Evolutionary conservation across 2,113 vertebrate genomes (phyloP).

Genomic region (Rissa tridactyla): DNA sequence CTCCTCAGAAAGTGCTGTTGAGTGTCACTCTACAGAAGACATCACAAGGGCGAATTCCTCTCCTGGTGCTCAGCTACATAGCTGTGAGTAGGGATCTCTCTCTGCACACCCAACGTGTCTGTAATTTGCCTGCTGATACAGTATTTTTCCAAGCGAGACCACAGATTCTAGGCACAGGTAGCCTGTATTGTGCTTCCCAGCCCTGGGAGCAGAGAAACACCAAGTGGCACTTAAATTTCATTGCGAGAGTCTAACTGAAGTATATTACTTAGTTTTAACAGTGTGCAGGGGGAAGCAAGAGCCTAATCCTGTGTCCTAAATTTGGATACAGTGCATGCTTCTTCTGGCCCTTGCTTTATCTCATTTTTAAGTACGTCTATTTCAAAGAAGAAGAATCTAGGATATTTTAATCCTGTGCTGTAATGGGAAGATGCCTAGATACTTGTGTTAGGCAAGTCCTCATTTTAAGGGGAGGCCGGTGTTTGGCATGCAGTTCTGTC

Average conservation of each 20-base stretch:
- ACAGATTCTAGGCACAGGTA: neutral
- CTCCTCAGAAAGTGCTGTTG: neutral
- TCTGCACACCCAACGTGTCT: neutral
- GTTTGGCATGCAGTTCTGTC: neutral
- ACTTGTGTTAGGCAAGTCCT: neutral
- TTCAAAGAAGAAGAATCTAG: neutral
- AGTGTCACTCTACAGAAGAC: neutral
- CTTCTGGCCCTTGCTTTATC: neutral
- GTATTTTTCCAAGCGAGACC: neutral
- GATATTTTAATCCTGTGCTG: neutral
- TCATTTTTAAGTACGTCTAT: neutral
- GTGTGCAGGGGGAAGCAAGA: neutral
- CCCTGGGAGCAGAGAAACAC: neutral
- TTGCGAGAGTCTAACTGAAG: neutral
- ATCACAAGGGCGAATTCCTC: neutral
- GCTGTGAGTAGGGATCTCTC: neutral
- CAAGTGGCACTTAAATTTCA: neutral
- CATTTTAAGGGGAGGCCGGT: neutral
- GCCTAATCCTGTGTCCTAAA: neutral
- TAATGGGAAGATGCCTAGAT: neutral
- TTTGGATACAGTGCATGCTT: neutral
- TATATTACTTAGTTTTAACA: neutral
- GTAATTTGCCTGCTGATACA: neutral
- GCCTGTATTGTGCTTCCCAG: neutral
- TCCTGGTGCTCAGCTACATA: neutral